A percentile compares a stretch with the other conserved stretches of the same genome.
These are phyloP conservation scores for Anolis apletophallus DNA, from an alignment of 2,797 vertebrate species.

Conservation along the genomic window DNA sequence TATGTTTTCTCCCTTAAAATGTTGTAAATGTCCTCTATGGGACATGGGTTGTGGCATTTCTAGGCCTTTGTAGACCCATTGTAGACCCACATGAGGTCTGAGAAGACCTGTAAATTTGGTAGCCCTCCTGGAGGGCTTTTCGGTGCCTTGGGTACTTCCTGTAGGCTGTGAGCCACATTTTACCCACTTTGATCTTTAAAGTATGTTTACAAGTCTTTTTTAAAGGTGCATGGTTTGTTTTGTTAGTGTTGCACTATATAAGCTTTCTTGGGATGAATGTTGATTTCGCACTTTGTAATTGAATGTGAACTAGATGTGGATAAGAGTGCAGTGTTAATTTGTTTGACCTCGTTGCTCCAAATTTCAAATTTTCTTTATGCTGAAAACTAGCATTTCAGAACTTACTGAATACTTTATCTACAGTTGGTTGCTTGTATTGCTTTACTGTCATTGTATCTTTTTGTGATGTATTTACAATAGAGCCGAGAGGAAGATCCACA, in stretches of 20 bases:
- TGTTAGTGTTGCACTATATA: not conserved
- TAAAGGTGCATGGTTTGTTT: not conserved
- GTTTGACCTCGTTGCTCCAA: not conserved
- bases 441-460: constrained; percentile 45
- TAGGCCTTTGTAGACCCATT: too few species aligned
- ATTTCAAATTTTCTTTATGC: not conserved
- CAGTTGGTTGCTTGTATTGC: not conserved
- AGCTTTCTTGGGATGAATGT: not conserved
- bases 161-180: not conserved
- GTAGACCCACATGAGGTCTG: too few species aligned
- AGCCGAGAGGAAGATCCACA: constrained; percentile 98
- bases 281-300: not conserved
- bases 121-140: too few species aligned
- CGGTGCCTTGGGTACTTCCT: too few species aligned
- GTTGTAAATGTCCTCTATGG: too few species aligned
- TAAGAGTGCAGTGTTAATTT: not conserved
- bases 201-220: not conserved
- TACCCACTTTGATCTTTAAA: not conserved
- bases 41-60: too few species aligned
- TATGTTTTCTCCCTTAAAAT: too few species aligned
- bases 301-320: not conserved
- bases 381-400: not conserved
- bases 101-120: too few species aligned
- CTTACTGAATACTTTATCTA: not conserved
- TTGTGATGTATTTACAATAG: constrained; percentile 78